A percentile compares a stretch with the other conserved stretches of the same genome.
phyloP scores from a whole-genome alignment of 2,113 vertebrate species.

The Prionailurus viverrinus region DNA sequence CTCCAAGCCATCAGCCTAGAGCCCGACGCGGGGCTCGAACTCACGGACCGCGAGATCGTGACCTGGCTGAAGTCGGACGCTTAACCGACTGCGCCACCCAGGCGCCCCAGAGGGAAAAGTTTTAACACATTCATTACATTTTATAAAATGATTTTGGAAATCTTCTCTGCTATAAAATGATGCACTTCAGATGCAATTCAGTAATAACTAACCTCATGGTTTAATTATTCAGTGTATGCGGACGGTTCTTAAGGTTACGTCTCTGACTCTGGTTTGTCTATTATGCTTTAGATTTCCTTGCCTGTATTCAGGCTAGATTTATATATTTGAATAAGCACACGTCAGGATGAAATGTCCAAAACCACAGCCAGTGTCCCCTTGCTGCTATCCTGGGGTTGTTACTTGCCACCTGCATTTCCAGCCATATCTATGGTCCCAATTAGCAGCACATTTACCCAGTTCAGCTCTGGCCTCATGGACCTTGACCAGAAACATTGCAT shows the following conservation, averaged over 20 bases:
- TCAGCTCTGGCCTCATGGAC: background rate
- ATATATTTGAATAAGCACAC: background rate
- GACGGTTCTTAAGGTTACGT: background rate
- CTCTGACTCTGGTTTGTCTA: background rate
- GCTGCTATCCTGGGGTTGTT: background rate
- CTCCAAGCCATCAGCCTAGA: no score
- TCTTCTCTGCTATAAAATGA: background rate
- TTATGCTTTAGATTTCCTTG: background rate
- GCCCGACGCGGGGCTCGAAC: no score
- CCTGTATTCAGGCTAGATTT: background rate
- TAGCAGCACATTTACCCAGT: background rate
- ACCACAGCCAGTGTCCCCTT: background rate
- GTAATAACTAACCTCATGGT: background rate
- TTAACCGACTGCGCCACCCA: no score
- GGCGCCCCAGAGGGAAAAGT: background rate
- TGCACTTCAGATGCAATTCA: background rate
- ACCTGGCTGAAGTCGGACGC: no score
- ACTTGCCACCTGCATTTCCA: background rate
- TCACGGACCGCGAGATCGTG: no score
- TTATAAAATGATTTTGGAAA: background rate
- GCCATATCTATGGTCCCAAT: background rate
- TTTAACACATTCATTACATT: background rate
- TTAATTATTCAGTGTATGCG: background rate
- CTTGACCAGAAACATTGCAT: accelerated
- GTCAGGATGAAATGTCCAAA: background rate